These are phyloP conservation scores for Hoplodrina blanda DNA, from an alignment of 2,888 invertebrate species.

Conservation along the genomic window DNA sequence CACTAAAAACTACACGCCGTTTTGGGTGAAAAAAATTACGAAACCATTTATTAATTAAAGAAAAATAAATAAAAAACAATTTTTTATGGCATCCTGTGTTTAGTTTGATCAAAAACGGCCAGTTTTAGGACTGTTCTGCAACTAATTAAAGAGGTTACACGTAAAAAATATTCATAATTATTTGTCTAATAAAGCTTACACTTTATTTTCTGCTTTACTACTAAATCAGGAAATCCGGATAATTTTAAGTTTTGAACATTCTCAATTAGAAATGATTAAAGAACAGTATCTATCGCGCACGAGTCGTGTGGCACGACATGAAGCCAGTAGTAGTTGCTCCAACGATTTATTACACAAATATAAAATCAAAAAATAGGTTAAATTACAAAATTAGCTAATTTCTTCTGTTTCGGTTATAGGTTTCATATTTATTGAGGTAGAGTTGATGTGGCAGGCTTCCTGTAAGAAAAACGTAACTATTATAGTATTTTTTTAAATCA, in stretches of 20 bases:
- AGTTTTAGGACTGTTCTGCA: neutral
- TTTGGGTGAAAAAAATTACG: neutral
- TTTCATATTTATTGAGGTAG: constrained; percentile 81
- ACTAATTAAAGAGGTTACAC: constrained; percentile 2
- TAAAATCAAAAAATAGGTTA: constrained; percentile 16
- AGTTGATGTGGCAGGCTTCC: constrained; percentile 74
- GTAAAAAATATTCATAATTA: neutral
- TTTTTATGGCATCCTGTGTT: constrained; percentile 10
- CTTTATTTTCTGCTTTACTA: neutral
- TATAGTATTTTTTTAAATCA: neutral
- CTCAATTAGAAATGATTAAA: neutral
- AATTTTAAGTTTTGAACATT: neutral
- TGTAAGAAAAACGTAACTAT: constrained; percentile 62
- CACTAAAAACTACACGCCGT: neutral
- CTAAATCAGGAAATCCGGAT: neutral
- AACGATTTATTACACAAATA: constrained; percentile 54
- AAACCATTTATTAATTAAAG: neutral
- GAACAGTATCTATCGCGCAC: no score
- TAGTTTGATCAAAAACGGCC: constrained; percentile 10
- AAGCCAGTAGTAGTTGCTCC: constrained; percentile 3
- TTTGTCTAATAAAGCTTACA: no score
- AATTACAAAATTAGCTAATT: constrained; percentile 70
- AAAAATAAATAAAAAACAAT: constrained; percentile 11
- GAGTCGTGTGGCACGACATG: neutral
- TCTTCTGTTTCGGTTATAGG: constrained; percentile 80